Conservation (phyloP, 2,113 vertebrate species). For the Tylochromis polylepis region DNA sequence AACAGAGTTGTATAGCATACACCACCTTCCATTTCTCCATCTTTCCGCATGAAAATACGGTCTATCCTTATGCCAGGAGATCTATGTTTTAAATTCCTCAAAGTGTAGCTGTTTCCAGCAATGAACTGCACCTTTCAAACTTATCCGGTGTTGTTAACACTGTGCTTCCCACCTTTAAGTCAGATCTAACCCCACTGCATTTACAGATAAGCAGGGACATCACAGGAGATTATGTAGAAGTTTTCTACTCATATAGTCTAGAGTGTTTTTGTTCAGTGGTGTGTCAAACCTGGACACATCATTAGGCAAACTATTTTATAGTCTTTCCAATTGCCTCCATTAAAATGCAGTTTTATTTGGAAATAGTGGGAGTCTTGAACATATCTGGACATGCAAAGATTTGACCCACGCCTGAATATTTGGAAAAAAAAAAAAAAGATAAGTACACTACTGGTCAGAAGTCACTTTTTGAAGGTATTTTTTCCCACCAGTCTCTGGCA, state of each 20-base stretch:
- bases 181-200: not conserved
- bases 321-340: not conserved
- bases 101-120: not conserved
- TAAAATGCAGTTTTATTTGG: not conserved
- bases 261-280: not conserved
- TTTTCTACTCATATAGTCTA: not conserved
- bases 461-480: not conserved
- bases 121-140: not conserved
- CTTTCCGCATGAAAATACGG: conserved; percentile 21
- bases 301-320: not conserved
- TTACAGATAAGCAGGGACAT: not conserved
- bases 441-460: not conserved
- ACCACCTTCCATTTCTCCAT: conserved; percentile 32
- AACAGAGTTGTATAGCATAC: conserved; percentile 26
- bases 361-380: not conserved
- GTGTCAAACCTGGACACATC: not conserved
- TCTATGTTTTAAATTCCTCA: not conserved
- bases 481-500: not conserved
- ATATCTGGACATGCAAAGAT: not conserved
- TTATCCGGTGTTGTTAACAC: not conserved
- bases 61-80: not conserved
- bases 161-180: not conserved
- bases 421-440: no score
- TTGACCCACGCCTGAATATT: not conserved
- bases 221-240: not conserved